Evolutionary conservation across 2,888 invertebrate genomes (phyloP), one percentile per base, ranked within the genome.

Genomic region (Stomorhina lunata): DNA sequence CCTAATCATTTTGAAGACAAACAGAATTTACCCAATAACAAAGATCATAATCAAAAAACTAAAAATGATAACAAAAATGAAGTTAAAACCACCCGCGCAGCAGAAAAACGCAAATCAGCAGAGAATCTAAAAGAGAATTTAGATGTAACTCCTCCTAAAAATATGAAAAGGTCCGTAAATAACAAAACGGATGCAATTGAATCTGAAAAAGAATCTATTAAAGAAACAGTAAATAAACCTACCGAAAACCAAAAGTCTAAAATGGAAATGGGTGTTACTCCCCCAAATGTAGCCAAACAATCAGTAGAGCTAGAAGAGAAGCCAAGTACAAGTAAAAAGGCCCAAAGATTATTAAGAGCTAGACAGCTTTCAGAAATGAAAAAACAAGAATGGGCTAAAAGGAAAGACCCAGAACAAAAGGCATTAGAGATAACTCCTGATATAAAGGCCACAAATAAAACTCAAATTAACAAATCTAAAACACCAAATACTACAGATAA

Each of bases 311-410:
- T 27, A 17, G 79, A 80, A 9, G 84, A 87, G n/a, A 75, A 80
- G 7, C 87, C 88, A 2, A 85, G 84, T 53, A 88, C 88, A 2
- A 88, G 88, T n/a, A 87, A 85, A 34, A 86, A 85, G 34, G 61
- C 86, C 9, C 75, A 86, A 4, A 84, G 73, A 37, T 37, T 84
- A 6, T 68, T 84, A 43, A 71, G 40, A 63, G 81, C 68, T 12
- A 85, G 81, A 45, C 75, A 86, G 80, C 85, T 89, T 5, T 87
- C 86, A 0, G 85, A 82, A 1, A 71, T 79, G 45, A 82, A 82
- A 17, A 82, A 79, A 37, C 71, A 76, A 43, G 79, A 79, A 71
- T 86, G 85, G 7, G 73, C 76, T 0, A 61, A 80, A 53, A 85
- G 81, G 34, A 84, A 69, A 3, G 37, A 68, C 3, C 12, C 29